These are phyloP conservation scores for Neolamprologus ventralis DNA, from an alignment of 2,113 vertebrate genomes.

Conservation along the genomic window DNA sequence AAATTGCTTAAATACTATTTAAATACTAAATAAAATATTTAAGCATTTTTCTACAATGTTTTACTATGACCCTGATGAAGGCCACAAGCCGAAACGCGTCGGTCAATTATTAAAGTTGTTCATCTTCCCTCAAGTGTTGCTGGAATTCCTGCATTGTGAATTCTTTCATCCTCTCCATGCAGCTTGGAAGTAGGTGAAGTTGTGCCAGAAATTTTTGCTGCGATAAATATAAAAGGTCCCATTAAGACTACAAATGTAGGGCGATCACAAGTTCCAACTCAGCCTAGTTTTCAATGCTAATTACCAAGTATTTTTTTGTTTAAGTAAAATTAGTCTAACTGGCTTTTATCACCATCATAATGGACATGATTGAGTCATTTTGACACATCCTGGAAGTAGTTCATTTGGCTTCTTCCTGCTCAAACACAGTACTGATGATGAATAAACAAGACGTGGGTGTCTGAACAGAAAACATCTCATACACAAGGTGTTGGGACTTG, in stretches of 20 bases:
- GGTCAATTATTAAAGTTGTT: background rate
- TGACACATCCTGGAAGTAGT: background rate
- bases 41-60: background rate
- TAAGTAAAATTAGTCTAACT: background rate
- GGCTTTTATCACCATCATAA: background rate
- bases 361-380: background rate
- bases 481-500: background rate
- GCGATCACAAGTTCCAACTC: background rate
- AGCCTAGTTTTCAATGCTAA: background rate
- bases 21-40: background rate
- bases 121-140: background rate
- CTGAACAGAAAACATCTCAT: background rate
- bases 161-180: background rate
- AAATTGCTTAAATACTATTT: background rate
- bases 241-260: background rate
- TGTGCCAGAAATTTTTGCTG: background rate
- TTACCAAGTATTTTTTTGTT: background rate
- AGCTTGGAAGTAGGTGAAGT: background rate
- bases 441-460: background rate
- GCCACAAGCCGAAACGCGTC: fast-evolving
- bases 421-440: background rate
- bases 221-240: background rate
- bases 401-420: background rate
- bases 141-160: background rate
- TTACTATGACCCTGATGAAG: background rate